A percentile compares a stretch with the other conserved stretches of the same genome.
These are phyloP conservation scores for Calosoma granatense DNA, from an alignment of 1,140 invertebrate species.

Conservation along the genomic window DNA sequence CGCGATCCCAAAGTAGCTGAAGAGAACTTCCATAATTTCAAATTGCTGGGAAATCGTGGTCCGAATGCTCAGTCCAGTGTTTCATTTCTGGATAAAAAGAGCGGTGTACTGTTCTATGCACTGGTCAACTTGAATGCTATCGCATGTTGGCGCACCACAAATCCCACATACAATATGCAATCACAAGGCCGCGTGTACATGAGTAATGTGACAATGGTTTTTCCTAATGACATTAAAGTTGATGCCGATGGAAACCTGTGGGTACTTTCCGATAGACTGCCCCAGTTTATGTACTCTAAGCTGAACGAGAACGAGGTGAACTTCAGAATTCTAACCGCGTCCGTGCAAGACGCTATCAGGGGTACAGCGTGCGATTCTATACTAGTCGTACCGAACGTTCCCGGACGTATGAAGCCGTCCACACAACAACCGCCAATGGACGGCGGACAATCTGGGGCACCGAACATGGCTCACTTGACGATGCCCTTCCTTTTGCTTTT, in stretches of 20 bases:
- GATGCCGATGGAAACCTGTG: constrained; percentile 59
- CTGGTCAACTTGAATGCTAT: constrained; percentile 64
- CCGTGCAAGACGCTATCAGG: constrained; percentile 52
- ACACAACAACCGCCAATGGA: no score
- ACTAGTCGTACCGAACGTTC: constrained; percentile 18
- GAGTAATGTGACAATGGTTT: constrained; percentile 60
- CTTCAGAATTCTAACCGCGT: constrained; percentile 58
- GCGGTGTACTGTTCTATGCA: constrained; percentile 64
- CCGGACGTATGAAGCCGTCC: not conserved
- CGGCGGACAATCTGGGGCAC: not conserved
- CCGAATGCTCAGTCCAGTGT: constrained; percentile 61
- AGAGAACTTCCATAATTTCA: constrained; percentile 53
- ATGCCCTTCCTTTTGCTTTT: not conserved
- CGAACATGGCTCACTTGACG: not conserved
- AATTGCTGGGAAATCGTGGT: constrained; percentile 55
- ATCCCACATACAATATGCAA: constrained; percentile 48
- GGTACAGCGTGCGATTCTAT: constrained; percentile 53
- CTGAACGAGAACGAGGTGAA: constrained; percentile 56
- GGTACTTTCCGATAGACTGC: constrained; percentile 62
- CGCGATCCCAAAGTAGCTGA: constrained; percentile 42
- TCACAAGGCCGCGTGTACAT: constrained; percentile 59
- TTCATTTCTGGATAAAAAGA: constrained; percentile 57
- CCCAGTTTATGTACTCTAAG: constrained; percentile 55
- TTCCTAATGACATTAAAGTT: constrained; percentile 68
- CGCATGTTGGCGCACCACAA: constrained; percentile 64